Base-by-base conservation (phyloP, 2,797 vertebrate species). In the Alauda arvensis region DNA sequence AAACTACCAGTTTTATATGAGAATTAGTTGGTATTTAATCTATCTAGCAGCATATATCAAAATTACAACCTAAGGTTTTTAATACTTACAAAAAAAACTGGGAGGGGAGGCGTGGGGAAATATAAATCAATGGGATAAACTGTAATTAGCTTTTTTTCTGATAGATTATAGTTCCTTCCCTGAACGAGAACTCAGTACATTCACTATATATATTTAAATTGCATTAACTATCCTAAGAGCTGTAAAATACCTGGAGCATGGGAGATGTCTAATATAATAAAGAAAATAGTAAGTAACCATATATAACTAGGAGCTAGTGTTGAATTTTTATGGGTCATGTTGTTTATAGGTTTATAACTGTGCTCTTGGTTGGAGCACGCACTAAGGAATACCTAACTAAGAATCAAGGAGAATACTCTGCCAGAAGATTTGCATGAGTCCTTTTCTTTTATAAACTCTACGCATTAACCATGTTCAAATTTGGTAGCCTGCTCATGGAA, bases 131-230 rank as follows among this genome's bases (percentile, higher is more conserved):
- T 68, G 59, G 40, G 17, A 78, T 91, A 89, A 91, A 91, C 59
- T 51, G 40, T 87, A 91, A 93, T 95, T 94, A 91, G 80, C 67
- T 84, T 87, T 91, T 92, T 90, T 91, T 63, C 49, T 87, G 75
- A 83, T 88, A 90, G 51, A 91, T 92, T 77, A 57, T 33, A 61
- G 61, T 61, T 87, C 31, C 51, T 87, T 88, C 66, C n/a, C 13
- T 0, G 2, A 91, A 87, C 12, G 23, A 87, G 49, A 92, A 65
- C 62, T 83, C 70, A 72, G 48, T 89, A 69, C 24, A 81, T 49
- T 78, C 68, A 89, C 77, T 85, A 91, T 83, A 89, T 85, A 78
- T 91, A 86, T 93, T 92, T 87, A 92, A 90, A 93, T 89, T 91
- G 77, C 65, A 87, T 89, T 92, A 92, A 91, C 77, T 91, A 77